Percentiles rank a stretch among this genome's conserved stretches.
Conservation (phyloP, 2,888 invertebrate species). For the Thymelicus sylvestris region DNA sequence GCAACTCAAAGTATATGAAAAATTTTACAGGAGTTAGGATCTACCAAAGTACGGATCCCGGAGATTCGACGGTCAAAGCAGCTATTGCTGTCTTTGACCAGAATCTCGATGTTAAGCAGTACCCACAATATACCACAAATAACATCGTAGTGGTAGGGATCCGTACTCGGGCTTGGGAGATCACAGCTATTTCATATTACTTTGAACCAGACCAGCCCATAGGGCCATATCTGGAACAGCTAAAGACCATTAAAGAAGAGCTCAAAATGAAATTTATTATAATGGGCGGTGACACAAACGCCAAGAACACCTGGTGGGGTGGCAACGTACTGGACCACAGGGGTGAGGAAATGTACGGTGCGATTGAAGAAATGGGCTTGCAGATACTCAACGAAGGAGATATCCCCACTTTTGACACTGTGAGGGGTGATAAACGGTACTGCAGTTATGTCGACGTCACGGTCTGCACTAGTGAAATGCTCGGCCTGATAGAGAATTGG, state of each 20-base stretch:
- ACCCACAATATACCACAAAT: too few relatives aligned
- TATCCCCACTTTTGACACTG: background rate
- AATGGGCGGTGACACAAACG: background rate
- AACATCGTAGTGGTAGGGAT: too few relatives aligned
- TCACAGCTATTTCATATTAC: too few relatives aligned
- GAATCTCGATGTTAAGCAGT: constrained; percentile 28
- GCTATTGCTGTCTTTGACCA: constrained; percentile 32
- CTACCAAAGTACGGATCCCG: constrained; percentile 13
- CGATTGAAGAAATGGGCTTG: background rate
- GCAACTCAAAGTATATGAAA: constrained; percentile 1
- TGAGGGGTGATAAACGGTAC: background rate
- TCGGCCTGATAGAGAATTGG: too few relatives aligned
- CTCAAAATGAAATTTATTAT: background rate
- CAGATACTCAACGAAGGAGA: background rate
- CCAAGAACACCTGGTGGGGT: constrained; percentile 9
- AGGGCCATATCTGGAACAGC: background rate
- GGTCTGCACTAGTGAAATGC: too few relatives aligned
- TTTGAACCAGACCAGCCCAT: too few relatives aligned
- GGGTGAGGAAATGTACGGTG: background rate
- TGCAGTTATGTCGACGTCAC: too few relatives aligned
- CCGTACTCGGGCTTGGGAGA: too few relatives aligned
- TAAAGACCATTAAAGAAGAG: background rate
- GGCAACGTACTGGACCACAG: background rate
- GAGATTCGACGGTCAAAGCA: constrained; percentile 27
- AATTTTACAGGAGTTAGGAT: constrained; percentile 14